Evolutionary conservation across 2,888 invertebrate species (phyloP).

Genomic region (Tetragnatha montana): DNA sequence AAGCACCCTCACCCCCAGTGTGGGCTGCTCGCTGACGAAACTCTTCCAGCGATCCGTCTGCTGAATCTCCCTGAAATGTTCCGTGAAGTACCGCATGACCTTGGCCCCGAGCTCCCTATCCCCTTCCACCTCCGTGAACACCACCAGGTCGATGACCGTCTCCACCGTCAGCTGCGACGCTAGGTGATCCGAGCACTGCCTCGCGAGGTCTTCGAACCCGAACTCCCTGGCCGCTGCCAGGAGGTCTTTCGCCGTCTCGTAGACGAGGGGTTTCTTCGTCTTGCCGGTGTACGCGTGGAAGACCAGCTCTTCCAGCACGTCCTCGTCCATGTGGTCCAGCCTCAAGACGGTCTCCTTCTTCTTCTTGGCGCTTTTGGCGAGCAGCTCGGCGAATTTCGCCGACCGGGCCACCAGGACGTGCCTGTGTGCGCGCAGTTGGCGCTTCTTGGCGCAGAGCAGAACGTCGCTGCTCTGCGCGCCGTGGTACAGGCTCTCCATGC

Average conservation of each 20-base stretch:
- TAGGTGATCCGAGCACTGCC: not conserved
- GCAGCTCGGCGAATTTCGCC: not conserved
- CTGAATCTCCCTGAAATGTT: conserved; percentile 5
- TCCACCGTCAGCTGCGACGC: not conserved
- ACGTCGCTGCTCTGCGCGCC: not conserved
- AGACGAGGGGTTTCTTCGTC: not conserved
- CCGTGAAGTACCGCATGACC: not conserved
- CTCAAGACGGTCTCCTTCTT: not conserved
- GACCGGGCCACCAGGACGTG: not conserved
- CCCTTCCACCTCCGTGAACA: not conserved
- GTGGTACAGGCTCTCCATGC: not conserved
- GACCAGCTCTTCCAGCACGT: conserved; percentile 12
- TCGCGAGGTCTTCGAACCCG: not conserved
- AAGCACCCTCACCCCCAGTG: conserved; percentile 2
- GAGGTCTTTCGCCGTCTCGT: conserved; percentile 2
- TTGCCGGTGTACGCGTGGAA: conserved; percentile 7
- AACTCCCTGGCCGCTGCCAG: not conserved
- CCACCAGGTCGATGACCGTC: not conserved
- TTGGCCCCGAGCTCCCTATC: not conserved
- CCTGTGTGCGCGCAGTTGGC: not conserved
- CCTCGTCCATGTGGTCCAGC: not conserved
- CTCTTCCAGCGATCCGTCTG: conserved; percentile 1
- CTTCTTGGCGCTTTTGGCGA: not conserved
- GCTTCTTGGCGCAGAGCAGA: not conserved
- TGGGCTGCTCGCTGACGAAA: conserved; percentile 11